Evolutionary conservation across 1,140 invertebrate genomes (phyloP).

Genomic region (Drosophila miranda): DNA sequence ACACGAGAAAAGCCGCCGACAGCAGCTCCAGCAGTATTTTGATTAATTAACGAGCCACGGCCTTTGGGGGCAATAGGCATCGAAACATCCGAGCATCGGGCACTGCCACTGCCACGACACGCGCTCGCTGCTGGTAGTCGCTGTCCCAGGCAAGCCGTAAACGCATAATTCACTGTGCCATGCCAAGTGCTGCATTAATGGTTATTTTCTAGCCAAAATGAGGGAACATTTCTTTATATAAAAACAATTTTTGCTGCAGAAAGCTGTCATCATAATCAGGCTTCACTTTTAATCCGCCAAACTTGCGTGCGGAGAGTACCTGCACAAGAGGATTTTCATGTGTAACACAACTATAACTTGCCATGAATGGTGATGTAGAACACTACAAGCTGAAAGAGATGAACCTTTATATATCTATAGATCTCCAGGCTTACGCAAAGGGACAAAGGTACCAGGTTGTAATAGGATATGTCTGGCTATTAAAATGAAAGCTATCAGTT

Average conservation of each 20-base stretch:
- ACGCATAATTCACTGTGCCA: conserved; percentile 22
- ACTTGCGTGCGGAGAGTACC: no score
- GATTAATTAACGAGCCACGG: conserved; percentile 71
- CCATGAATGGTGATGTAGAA: no score
- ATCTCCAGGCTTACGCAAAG: no score
- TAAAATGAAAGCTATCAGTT: no score
- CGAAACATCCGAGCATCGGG: conserved; percentile 18
- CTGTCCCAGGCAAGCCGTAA: conserved; percentile 28
- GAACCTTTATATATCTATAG: no score
- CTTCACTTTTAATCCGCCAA: no score
- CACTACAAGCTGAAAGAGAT: no score
- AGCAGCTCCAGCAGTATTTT: conserved; percentile 60
- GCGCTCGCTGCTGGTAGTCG: conserved; percentile 8
- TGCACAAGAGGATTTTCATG: no score
- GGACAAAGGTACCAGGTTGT: no score
- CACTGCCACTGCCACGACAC: conserved; percentile 18
- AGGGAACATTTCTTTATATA: not conserved
- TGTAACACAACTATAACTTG: no score
- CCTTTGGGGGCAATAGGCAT: conserved; percentile 44
- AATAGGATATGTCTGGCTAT: no score
- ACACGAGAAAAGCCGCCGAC: conserved; percentile 22
- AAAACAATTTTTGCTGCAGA: not conserved
- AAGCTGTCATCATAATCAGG: not conserved
- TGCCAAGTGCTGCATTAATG: conserved; percentile 21
- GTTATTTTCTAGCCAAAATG: conserved; percentile 16